Base-by-base conservation (phyloP, 2,113 vertebrate genomes). In the Pao palembangensis region DNA sequence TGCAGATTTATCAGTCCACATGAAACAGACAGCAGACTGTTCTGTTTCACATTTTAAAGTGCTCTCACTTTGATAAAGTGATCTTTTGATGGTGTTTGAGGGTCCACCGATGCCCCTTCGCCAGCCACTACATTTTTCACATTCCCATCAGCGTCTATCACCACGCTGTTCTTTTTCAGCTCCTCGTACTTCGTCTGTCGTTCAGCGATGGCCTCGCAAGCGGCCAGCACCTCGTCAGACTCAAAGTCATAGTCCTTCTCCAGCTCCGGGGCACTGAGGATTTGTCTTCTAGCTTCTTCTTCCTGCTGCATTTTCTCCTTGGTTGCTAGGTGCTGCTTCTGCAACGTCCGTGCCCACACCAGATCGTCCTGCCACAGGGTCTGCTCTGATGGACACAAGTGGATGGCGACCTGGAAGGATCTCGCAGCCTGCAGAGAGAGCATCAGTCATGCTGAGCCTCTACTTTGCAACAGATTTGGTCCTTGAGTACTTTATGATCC, bases 201-300 rank as follows among this genome's bases (percentile, higher is more conserved):
- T 74, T 95, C 92, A 0, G 94, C 95, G 0, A 98, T 92, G 0
- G 96, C 94, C n/a, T 92, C 89, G 71, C 96, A 98, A 17, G 95
- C 96, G 4, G 90, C 93, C 57, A 99, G 88, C 60, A 98, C 94
- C 85, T 98, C 96, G 10, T 98, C 94, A 0, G 95, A 94, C 87
- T 99, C 96, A 68, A 98, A 99, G 84, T 98, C 96, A 63, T 94
- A 98, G 84, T 99, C 95, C n/a, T 89, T 92, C 54, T 94, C 83
- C 0, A 93, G 83, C 82, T 93, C 93, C 0, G 93, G 91, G 6
- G 82, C 86, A 8, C 88, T 59, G 0, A 87, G 73, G 28, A 87
- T 61, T 54, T 81, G 74, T 6, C 59, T 73, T 41, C 77, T 76
- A 1, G 83, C 57, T n/a, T 91, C 78, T 0, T 88, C 75, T 58